Base-by-base conservation (phyloP, 2,888 invertebrate genomes). In the Agonopterix heracliana region DNA sequence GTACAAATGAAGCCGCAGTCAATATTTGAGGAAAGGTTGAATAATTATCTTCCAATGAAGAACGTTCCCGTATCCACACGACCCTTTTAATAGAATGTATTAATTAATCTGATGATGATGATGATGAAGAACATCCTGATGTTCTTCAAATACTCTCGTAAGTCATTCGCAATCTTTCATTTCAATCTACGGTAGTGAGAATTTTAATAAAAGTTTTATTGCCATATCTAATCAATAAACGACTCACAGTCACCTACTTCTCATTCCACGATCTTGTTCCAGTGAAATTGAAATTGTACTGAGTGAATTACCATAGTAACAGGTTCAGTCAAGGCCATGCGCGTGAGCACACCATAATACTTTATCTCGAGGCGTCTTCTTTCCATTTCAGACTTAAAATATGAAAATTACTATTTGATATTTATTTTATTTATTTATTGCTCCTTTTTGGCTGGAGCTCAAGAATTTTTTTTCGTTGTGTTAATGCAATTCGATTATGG, bases 391-490 rank as follows among this genome's bases (percentile, higher is more conserved):
- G 53, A 53, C 60, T 64, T 75, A 75, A 79, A 74, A 67, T 81
- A 81, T 80, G 74, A 61, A 77, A 77, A 82, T 78, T 77, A 71
- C 53, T 59, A 56, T 59, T 50, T 7, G 52, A 53, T 55, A 52
- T 52, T 56, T 52, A 54, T 56, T 56, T 40, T 51, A 52, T 52
- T 57, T 63, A 73, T 80, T 78, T 78, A 77, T 76, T 66, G 57
- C 60, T 54, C 55, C 62, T 60, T 68, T 78, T 79, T 81, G 80
- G 80, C 76, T 54, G 58, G 44, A 56, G 60, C 63, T 74, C 74
- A 79, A 78, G 55, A 71, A 74, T 76, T 75, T 77, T 76, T 75
- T 77, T 79, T 78, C 70, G 74, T 71, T 72, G 75, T 60, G 59
- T 50, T 73, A 71, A 77, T 68, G 64, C 52, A 53, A 53, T 62